phyloP scores from a whole-genome alignment of 2,113 vertebrate species.

The Trichechus manatus region DNA sequence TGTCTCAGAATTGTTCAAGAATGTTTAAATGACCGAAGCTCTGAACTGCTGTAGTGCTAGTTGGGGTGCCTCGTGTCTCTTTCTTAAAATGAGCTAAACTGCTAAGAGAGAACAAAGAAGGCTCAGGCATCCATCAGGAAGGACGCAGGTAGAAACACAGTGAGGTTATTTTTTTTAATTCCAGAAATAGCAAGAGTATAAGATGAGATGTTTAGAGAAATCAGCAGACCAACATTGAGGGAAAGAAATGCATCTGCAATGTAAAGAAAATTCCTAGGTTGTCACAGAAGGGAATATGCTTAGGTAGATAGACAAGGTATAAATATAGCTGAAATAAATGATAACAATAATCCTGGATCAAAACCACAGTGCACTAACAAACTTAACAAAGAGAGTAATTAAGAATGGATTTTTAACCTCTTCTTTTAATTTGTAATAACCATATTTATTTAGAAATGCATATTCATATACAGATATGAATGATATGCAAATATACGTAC shows the following conservation, averaged over 20 bases:
- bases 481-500: background rate
- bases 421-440: background rate
- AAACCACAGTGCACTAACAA: background rate
- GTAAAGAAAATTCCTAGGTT: background rate
- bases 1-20: background rate
- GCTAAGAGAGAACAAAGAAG: background rate
- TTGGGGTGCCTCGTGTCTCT: background rate
- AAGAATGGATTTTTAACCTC: background rate
- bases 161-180: background rate
- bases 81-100: background rate
- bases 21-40: background rate
- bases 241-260: background rate
- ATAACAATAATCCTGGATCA: background rate
- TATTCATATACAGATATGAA: background rate
- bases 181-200: background rate
- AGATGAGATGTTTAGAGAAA: background rate
- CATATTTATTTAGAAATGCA: background rate
- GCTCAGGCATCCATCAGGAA: no score
- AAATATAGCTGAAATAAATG: background rate
- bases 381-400: background rate
- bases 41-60: background rate
- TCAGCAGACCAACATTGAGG: background rate
- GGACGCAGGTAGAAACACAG: no score
- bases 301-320: background rate
- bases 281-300: background rate